Percentiles rank a stretch among this genome's conserved stretches.
Conservation (phyloP, 2,888 invertebrate species). For the Calliopum simillimum region DNA sequence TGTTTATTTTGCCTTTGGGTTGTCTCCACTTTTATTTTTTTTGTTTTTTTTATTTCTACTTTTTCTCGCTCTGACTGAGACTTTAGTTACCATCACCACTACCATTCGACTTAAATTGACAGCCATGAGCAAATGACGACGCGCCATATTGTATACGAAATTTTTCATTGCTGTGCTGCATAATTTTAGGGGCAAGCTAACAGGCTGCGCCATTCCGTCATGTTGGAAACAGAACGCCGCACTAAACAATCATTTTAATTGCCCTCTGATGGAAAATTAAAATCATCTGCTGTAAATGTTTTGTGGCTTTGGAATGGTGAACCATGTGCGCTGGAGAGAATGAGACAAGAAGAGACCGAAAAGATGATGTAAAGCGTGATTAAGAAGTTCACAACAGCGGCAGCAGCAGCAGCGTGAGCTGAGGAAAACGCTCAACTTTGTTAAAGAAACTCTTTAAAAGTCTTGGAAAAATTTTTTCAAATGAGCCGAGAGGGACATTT, state of each 20-base stretch:
- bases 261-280: conserved; percentile 38
- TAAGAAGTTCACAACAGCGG: too few relatives aligned
- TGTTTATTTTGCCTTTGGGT: conserved; percentile 7
- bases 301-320: conserved; percentile 17
- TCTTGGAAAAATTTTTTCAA: too few relatives aligned
- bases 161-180: conserved; percentile 13
- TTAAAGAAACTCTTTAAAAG: too few relatives aligned
- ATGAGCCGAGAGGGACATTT: too few relatives aligned
- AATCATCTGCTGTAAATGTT: conserved; percentile 30
- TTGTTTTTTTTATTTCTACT: not conserved
- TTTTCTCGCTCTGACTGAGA: too few relatives aligned
- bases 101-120: conserved; percentile 22
- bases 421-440: too few relatives aligned
- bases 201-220: not conserved
- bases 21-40: not conserved
- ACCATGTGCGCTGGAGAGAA: not conserved
- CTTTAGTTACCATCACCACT: not conserved
- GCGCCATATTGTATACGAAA: conserved; percentile 23
- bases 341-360: too few relatives aligned
- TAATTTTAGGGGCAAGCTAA: conserved; percentile 20
- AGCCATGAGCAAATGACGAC: conserved; percentile 9
- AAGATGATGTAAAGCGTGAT: too few relatives aligned
- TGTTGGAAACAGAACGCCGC: conserved; percentile 40
- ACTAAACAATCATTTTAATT: conserved; percentile 47
- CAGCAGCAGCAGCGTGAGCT: too few relatives aligned